Evolutionary conservation across 2,888 invertebrate species (phyloP).

Genomic region (Exephanes ischioxanthus): DNA sequence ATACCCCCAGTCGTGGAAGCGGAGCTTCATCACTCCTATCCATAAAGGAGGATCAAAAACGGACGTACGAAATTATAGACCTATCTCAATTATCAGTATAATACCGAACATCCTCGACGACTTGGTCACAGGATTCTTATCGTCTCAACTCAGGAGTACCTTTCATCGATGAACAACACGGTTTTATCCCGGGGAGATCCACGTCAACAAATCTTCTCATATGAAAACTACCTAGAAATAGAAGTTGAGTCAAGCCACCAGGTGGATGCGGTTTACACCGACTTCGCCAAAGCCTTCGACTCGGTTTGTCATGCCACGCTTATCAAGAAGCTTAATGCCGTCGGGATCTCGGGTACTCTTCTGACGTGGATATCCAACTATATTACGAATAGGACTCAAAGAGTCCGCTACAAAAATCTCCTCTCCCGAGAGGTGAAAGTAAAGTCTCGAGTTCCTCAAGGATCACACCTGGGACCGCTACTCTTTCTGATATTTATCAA

Average conservation of each 20-base stretch:
- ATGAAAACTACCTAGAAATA: background rate
- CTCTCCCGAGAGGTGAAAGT: background rate
- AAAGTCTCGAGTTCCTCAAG: background rate
- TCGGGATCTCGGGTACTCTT: slow-evolving; percentile 19
- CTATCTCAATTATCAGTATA: slow-evolving; percentile 42
- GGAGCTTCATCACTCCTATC: slow-evolving; percentile 46
- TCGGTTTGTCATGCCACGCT: background rate
- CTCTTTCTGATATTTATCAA: background rate
- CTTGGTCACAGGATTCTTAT: background rate
- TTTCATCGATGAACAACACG: slow-evolving; percentile 6
- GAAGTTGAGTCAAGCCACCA: background rate
- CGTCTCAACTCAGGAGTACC: background rate
- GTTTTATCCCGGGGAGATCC: background rate
- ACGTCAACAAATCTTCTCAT: background rate
- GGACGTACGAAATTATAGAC: slow-evolving; percentile 58
- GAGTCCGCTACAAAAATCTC: background rate
- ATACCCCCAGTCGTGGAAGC: slow-evolving; percentile 54
- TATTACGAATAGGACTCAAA: background rate
- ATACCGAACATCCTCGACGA: slow-evolving; percentile 16
- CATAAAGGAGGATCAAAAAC: slow-evolving; percentile 40
- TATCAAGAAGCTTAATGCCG: background rate
- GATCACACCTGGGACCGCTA: background rate
- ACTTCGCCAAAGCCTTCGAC: slow-evolving; percentile 15
- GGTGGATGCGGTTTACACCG: slow-evolving; percentile 9
- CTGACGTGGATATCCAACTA: background rate